Evolutionary conservation across 2,888 invertebrate species (phyloP), one percentile per base, ranked within the genome.

Genomic region (Andrena fulva): DNA sequence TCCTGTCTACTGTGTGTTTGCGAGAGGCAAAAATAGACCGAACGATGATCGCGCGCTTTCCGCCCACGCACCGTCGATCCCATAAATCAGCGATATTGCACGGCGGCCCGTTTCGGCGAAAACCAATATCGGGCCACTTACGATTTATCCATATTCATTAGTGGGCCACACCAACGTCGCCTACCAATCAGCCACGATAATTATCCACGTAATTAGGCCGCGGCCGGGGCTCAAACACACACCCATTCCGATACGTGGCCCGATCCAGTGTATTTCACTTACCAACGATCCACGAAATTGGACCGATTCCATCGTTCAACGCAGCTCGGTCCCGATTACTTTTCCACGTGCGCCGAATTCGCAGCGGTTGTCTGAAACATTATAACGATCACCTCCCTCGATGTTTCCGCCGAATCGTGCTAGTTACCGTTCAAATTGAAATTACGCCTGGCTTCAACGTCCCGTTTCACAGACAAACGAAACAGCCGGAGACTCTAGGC

Each of bases 131-230:
- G 79, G 56, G 29, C 85, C 83, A 85, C 85, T 88, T 84, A 87
- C 85, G 75, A 87, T 88, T 88, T 88, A 88, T 87, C 85, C 85
- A 88, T 88, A 88, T 88, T 89, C 83, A 88, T 88, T 87, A 88
- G 85, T 42, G 56, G 81, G 71, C 69, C 67, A 56, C 60, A 52
- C 66, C 76, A 63, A 60, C 69, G 72, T 74, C 74, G 76, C 72
- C 77, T 77, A 87, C 87, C 89, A 88, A 88, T 88, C 87, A 87
- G 64, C 84, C 42, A 10, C 80, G 87, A 89, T 89, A 88, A 88
- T 88, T 85, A 89, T 71, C 80, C 84, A 67, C 84, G 84, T 89
- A 87, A 89, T 89, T 85, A 87, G 87, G 77, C 78, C 80, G 79
- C 56, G 7, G 69, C 60, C 52, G 27, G 20, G 16, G 71, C 54